These are phyloP conservation scores for Oncorhynchus nerka DNA, from an alignment of 2,113 vertebrate species.

Conservation along the genomic window DNA sequence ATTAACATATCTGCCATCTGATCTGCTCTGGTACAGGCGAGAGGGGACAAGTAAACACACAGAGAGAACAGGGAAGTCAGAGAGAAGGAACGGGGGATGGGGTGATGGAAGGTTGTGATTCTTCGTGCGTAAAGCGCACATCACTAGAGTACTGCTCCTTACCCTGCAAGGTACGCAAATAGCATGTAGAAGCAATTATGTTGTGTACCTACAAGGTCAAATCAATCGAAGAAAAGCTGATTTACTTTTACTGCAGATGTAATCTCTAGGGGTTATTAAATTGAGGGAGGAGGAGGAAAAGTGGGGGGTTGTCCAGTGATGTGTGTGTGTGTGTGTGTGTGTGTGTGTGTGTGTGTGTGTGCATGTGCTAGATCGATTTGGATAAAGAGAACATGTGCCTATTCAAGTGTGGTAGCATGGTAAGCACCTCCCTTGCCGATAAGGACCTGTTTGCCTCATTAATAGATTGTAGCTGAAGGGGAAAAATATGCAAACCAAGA, in stretches of 20 bases:
- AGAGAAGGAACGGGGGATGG: slow-evolving; percentile 7
- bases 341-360: too few relatives aligned
- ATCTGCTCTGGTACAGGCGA: slow-evolving; percentile 56
- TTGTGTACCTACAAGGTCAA: slow-evolving; percentile 34
- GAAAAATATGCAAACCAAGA: slow-evolving; percentile 70
- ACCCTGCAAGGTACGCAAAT: slow-evolving; percentile 8
- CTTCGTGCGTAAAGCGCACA: slow-evolving; percentile 26
- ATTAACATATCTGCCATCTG: slow-evolving; percentile 67
- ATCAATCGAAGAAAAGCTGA: slow-evolving; percentile 51
- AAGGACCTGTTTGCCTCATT: slow-evolving; percentile 73
- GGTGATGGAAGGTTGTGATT: slow-evolving; percentile 11
- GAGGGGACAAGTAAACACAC: slow-evolving; percentile 48
- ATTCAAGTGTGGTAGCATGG: slow-evolving; percentile 36
- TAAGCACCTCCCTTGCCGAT: slow-evolving; percentile 53
- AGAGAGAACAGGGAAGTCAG: slow-evolving; percentile 2
- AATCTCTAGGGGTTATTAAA: slow-evolving; percentile 21
- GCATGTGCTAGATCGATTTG: neutral
- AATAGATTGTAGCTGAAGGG: slow-evolving; percentile 61
- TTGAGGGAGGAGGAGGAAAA: slow-evolving; percentile 16
- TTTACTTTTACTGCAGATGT: slow-evolving; percentile 19
- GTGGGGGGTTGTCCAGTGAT: neutral
- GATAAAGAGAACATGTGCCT: slow-evolving; percentile 13
- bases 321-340: neutral
- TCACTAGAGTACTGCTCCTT: slow-evolving; percentile 6
- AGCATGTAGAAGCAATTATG: slow-evolving; percentile 15